phyloP scores from a whole-genome alignment of 2,888 invertebrate species.

The Cosmia pyralina region DNA sequence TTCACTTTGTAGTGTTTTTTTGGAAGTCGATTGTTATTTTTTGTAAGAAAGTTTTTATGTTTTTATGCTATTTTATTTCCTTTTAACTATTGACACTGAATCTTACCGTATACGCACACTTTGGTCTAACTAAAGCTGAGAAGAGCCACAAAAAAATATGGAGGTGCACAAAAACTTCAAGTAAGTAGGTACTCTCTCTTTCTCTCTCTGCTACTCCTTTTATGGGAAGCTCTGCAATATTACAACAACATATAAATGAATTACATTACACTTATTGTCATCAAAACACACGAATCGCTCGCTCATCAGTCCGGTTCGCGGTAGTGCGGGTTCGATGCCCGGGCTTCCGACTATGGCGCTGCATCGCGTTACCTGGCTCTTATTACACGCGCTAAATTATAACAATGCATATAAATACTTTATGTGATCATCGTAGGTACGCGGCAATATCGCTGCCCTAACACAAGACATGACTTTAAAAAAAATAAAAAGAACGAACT shows the following conservation, averaged over 20 bases:
- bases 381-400: constrained; percentile 62
- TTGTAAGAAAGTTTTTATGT: too few relatives aligned
- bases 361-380: constrained; percentile 64
- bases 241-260: constrained; percentile 53
- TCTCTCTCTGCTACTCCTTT: constrained; percentile 26
- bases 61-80: not conserved
- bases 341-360: constrained; percentile 81
- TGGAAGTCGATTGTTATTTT: too few relatives aligned
- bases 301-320: constrained; percentile 71
- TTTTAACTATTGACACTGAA: not conserved
- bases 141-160: not conserved
- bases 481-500: constrained; percentile 16
- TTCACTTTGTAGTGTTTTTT: too few relatives aligned
- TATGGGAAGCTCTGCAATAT: constrained; percentile 41
- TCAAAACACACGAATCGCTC: constrained; percentile 65
- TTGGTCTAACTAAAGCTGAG: not conserved
- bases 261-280: constrained; percentile 59
- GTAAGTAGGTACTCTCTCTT: not conserved
- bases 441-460: not conserved
- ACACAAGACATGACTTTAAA: not conserved
- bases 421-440: constrained; percentile 36
- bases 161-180: not conserved
- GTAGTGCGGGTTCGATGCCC: constrained; percentile 81
- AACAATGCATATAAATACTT: constrained; percentile 53
- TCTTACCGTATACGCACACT: not conserved